Evolutionary conservation across 2,888 invertebrate genomes (phyloP).

Genomic region (Polymixis flavicincta): DNA sequence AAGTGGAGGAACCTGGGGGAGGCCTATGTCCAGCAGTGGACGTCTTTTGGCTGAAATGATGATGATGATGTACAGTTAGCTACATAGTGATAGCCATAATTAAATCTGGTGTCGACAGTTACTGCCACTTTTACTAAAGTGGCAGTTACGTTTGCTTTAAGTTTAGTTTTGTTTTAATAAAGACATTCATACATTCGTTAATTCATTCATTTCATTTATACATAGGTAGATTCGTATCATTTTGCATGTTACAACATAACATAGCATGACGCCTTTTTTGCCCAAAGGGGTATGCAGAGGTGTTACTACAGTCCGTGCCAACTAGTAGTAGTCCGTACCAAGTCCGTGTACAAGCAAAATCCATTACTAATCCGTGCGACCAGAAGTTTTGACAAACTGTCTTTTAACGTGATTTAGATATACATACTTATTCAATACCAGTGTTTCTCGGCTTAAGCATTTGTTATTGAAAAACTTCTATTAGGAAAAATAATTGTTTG

Average conservation of each 20-base stretch:
- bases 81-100: not conserved
- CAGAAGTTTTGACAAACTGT: not conserved
- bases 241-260: not conserved
- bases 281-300: too few relatives aligned
- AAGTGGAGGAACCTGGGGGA: too few relatives aligned
- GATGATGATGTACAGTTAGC: not conserved
- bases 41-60: too few relatives aligned
- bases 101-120: not conserved
- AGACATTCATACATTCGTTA: too few relatives aligned
- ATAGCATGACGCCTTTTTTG: too few relatives aligned
- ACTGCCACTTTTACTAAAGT: not conserved
- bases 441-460: not conserved
- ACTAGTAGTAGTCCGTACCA: too few relatives aligned
- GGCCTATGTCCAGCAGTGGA: too few relatives aligned
- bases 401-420: not conserved
- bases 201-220: too few relatives aligned
- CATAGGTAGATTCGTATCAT: too few relatives aligned
- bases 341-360: not conserved
- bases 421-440: not conserved
- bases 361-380: not conserved
- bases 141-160: not conserved
- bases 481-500: not conserved
- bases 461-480: not conserved
- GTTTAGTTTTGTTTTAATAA: too few relatives aligned
- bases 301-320: too few relatives aligned